Evolutionary conservation across 2,113 vertebrate genomes (phyloP).

Genomic region (Opisthocomus hoazin): DNA sequence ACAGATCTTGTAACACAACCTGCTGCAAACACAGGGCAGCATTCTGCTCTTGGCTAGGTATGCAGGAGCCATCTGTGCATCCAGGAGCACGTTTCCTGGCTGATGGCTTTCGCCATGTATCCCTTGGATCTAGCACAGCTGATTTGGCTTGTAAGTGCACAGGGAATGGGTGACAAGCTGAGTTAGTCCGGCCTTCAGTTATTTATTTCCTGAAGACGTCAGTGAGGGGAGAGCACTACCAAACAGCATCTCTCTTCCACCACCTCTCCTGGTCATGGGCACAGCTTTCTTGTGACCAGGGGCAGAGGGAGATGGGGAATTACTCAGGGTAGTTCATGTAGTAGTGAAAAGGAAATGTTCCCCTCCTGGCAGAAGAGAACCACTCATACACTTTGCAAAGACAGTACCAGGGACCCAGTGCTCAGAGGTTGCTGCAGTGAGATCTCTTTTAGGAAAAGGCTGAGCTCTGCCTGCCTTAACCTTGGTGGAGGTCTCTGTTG

Average conservation of each 20-base stretch:
- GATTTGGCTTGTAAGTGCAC: background rate
- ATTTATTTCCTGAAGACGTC: background rate
- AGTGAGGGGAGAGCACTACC: accelerated
- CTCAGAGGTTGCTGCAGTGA: background rate
- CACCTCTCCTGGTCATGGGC: accelerated
- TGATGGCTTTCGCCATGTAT: background rate
- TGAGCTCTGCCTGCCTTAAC: background rate
- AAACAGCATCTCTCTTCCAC: background rate
- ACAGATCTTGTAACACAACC: background rate
- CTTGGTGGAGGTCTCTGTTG: background rate
- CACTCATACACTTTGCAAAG: background rate
- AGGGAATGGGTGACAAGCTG: background rate
- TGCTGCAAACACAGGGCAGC: background rate
- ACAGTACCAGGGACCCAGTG: no score
- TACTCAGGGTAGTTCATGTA: background rate
- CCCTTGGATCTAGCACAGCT: background rate
- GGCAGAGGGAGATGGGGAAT: background rate
- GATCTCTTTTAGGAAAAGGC: background rate
- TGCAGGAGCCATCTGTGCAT: background rate
- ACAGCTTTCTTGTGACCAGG: background rate
- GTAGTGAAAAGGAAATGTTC: background rate
- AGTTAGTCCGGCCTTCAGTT: background rate
- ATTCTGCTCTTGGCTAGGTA: background rate
- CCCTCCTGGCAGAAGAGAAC: background rate
- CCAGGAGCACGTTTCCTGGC: background rate